Base-by-base conservation (phyloP, 2,797 vertebrate genomes). In the Lepus townsendii region DNA sequence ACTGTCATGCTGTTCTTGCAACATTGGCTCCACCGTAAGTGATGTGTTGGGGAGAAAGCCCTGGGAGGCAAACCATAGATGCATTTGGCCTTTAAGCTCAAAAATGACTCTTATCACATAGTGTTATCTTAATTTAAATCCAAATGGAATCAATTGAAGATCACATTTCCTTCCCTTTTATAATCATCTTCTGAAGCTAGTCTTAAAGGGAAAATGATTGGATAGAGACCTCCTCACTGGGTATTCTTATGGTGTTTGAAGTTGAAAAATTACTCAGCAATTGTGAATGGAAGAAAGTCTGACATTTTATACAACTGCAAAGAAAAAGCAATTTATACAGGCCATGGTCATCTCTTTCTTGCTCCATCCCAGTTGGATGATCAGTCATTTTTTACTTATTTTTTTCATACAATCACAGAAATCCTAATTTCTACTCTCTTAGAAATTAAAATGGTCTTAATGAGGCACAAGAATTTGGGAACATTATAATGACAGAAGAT, bases 41-140 rank as follows among this genome's bases (percentile, higher is more conserved):
- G 86, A 95, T 76, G 75, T 85, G 93, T 94, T 93, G 63, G 47
- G 54, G 75, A 82, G 77, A 69, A 86, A 92, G 27, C 35, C 50
- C 38, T 47, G 63, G 50, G 91, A 93, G 54, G 54, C 63, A 87
- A 93, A 84, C 63, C 87, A 52, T 68, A 85, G 66, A 77, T 79
- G 72, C 68, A 82, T 96, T 92, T 84, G 83, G 86, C 83, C 63
- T 77, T 77, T 91, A 75, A 95, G 88, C 83, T 95, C 38, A 83
- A 79, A 86, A 95, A 27, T 72, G 47, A 93, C 68, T 83, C 82
- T 94, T 71, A 96, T 91, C 92, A 95, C 88, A 85, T 35, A 94
- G 63, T 91, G 38, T 93, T 93, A 94, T 95, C 87, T 97, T 95
- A 89, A 95, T 94, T 95, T 91, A 89, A 94, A 95, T 91, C 80